Evolutionary conservation across 2,888 invertebrate species (phyloP), one percentile per base, ranked within the genome.

Genomic region (Noctuana brunneofusca): DNA sequence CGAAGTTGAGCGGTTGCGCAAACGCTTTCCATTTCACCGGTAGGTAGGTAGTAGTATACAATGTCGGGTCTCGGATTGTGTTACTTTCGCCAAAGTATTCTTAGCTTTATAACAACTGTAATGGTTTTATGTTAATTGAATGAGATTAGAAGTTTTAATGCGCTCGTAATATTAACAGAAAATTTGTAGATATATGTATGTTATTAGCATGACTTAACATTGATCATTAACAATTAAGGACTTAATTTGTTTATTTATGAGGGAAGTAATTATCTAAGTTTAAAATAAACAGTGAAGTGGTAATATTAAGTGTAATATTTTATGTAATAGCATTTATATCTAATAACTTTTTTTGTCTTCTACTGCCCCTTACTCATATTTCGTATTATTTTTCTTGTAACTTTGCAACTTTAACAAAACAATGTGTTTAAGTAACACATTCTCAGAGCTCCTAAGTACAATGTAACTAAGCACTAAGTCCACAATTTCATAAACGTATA

Each of bases 11-110:
- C 65, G 69, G 80, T 90, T 89, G 88, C 87, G 88, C 86, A 89
- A 90, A 79, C 83, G 85, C 89, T 90, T 89, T 90, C 89, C 86
- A 84, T 89, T 89, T 89, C 89, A 85, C 86, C 80, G 66, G 68
- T 67, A 63, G n/a, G n/a, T n/a, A n/a, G n/a, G 65, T 64, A 63
- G 52, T 65, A 64, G 53, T 67, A 64, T 63, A 63, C 56, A 63
- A 63, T 63, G 63, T 63, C 52, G 63, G 43, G 24, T 62, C 11
- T 43, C 20, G 43, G 14, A 14, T 27, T 32, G 54, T n/a, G 62
- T 50, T 56, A 63, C 63, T 63, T 63, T 63, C 63, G 63, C 56
- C 63, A 16, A 49, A 56, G 63, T 63, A 63, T 56, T 56, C 63
- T 22, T 43, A 43, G 49, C 55, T 50, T 56, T 60, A 60, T 59